Percentiles rank a stretch among this genome's conserved stretches.
Evolutionary conservation across 2,888 invertebrate genomes (phyloP).

Genomic region (Tigriopus californicus): DNA sequence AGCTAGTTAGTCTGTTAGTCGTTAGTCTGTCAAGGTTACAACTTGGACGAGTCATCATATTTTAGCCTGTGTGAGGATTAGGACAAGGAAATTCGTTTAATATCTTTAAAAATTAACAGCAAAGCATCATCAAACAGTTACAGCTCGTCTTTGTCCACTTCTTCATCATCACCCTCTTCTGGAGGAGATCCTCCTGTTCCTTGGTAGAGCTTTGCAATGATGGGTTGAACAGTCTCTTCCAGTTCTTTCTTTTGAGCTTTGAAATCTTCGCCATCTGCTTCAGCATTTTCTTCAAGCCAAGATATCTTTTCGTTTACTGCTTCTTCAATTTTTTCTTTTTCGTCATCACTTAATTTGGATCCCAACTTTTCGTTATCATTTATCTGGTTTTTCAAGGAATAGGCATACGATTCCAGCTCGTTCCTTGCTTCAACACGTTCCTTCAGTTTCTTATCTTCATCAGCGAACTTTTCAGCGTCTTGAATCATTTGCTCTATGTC

Average conservation of each 20-base stretch:
- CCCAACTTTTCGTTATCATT: slow-evolving; percentile 93
- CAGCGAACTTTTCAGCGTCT: slow-evolving; percentile 95
- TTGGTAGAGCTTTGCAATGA: slow-evolving; percentile 88
- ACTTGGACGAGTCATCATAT: too few species aligned
- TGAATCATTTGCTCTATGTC: slow-evolving; percentile 98
- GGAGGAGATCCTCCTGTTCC: slow-evolving; percentile 47
- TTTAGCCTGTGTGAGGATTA: too few species aligned
- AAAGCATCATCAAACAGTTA: slow-evolving; percentile 25
- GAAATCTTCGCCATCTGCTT: slow-evolving; percentile 75
- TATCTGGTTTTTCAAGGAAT: slow-evolving; percentile 91
- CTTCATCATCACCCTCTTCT: slow-evolving; percentile 48
- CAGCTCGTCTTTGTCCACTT: slow-evolving; percentile 67
- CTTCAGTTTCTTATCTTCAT: slow-evolving; percentile 92
- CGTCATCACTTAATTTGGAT: slow-evolving; percentile 64
- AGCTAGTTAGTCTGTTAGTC: too few species aligned
- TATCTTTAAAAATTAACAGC: too few species aligned
- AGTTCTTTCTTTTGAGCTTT: slow-evolving; percentile 84
- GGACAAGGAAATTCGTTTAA: too few species aligned
- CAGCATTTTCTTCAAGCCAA: slow-evolving; percentile 90
- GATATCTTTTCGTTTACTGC: slow-evolving; percentile 93
- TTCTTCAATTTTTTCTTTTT: slow-evolving; percentile 79
- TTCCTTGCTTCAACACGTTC: slow-evolving; percentile 89
- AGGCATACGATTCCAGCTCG: slow-evolving; percentile 90
- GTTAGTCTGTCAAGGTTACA: too few species aligned
- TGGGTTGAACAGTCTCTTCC: slow-evolving; percentile 87